A percentile compares a stretch with the other conserved stretches of the same genome.
Evolutionary conservation across 2,797 vertebrate species (phyloP).

Genomic region (Etheostoma nigrum): DNA sequence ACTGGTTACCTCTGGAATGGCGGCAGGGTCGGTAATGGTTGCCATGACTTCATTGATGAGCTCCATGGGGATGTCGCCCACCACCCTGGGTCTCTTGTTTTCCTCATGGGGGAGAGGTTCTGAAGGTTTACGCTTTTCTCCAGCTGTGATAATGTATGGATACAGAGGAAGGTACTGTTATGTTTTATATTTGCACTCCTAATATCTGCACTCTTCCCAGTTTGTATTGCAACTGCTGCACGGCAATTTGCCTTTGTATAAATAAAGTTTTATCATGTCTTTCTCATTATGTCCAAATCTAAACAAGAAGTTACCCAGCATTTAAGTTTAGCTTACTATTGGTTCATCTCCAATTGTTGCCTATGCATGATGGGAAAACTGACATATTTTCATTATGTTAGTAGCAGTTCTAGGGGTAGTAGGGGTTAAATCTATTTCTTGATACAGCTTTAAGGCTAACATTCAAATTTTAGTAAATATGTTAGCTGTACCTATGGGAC

Average conservation of each 20-base stretch:
- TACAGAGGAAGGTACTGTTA: conserved; percentile 8
- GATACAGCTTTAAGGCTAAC: not conserved
- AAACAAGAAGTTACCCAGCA: not conserved
- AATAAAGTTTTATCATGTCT: not conserved
- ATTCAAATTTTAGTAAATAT: conserved; percentile 15
- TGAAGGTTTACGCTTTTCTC: conserved; percentile 94
- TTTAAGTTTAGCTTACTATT: not conserved
- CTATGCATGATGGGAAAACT: not conserved
- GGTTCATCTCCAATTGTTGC: not conserved
- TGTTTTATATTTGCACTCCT: not conserved
- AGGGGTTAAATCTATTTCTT: conserved; percentile 12
- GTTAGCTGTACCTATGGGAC: not conserved
- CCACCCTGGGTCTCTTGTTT: conserved; percentile 90
- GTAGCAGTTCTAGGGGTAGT: not conserved
- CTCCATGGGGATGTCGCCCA: conserved; percentile 98
- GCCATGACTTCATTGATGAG: conserved; percentile 98
- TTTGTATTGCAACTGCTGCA: not conserved
- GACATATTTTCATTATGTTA: not conserved
- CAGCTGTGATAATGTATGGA: conserved; percentile 63
- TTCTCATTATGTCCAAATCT: not conserved
- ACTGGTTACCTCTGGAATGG: conserved; percentile 93
- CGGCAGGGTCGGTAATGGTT: conserved; percentile 95
- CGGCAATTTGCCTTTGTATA: not conserved
- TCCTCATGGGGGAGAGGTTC: conserved; percentile 91
- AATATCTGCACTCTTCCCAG: not conserved